Percentiles rank a stretch among this genome's conserved stretches.
phyloP scores from a whole-genome alignment of 2,888 invertebrate species.

The Caenorhabditis sp. region DNA sequence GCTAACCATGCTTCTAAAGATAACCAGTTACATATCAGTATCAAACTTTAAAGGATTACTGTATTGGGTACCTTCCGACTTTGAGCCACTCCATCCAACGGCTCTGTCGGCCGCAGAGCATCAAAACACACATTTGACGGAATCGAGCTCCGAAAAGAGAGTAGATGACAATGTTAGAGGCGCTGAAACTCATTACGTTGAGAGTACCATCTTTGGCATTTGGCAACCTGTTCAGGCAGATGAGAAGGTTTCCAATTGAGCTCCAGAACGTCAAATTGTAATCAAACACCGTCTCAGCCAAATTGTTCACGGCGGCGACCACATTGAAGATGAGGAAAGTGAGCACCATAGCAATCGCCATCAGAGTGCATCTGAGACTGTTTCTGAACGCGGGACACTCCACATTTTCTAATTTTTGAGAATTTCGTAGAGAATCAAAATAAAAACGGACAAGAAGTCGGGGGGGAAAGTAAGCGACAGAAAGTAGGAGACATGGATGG shows the following conservation, averaged over 20 bases:
- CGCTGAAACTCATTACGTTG: constrained; percentile 75
- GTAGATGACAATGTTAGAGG: constrained; percentile 82
- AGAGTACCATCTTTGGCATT: too few species aligned
- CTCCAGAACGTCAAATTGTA: constrained; percentile 60
- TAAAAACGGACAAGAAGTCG: constrained; percentile 9
- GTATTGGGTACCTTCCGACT: constrained; percentile 64
- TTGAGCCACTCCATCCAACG: constrained; percentile 73
- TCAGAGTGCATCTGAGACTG: constrained; percentile 77
- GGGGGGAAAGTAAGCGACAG: constrained; percentile 33
- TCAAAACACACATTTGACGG: constrained; percentile 76
- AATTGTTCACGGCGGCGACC: constrained; percentile 74
- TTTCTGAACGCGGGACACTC: constrained; percentile 52
- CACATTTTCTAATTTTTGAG: constrained; percentile 35
- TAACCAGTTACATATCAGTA: too few species aligned
- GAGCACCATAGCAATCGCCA: constrained; percentile 80
- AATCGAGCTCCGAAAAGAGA: constrained; percentile 80
- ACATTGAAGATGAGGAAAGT: constrained; percentile 79
- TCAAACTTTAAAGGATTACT: constrained; percentile 14
- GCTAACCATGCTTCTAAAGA: constrained; percentile 65
- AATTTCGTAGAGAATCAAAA: constrained; percentile 39
- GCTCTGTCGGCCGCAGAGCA: constrained; percentile 75
- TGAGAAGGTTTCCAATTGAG: constrained; percentile 77
- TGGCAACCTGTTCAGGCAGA: constrained; percentile 82
- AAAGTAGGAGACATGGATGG: too few species aligned
- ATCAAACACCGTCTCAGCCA: constrained; percentile 75